phyloP scores from a whole-genome alignment of 2,888 invertebrate species.

The Cyrtodaria siliqua region DNA sequence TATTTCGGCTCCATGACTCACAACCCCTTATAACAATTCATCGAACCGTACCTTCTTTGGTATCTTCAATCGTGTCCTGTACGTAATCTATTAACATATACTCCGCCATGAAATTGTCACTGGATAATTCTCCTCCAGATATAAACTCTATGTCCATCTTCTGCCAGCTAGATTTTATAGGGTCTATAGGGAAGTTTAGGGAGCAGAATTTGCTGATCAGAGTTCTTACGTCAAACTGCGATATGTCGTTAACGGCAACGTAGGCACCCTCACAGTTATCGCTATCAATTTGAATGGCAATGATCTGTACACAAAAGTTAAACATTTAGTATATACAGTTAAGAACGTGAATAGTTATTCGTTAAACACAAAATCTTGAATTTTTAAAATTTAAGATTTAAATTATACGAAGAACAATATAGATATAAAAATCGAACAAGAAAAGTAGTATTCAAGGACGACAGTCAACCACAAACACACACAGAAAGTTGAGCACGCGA shows the following conservation, averaged over 20 bases:
- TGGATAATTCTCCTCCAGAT: conserved; percentile 5
- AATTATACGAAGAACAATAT: no score
- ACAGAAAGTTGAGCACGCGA: no score
- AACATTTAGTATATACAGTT: no score
- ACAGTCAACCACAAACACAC: no score
- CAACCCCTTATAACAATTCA: no score
- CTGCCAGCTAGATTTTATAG: conserved; percentile 55
- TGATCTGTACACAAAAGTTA: no score
- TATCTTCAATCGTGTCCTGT: background rate
- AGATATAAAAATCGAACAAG: no score
- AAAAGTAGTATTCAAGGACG: no score
- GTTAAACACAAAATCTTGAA: no score
- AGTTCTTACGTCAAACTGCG: conserved; percentile 2
- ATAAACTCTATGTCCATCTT: conserved; percentile 44
- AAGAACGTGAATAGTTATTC: no score
- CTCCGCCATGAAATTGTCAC: conserved; percentile 44
- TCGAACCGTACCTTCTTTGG: background rate
- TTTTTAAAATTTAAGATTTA: no score
- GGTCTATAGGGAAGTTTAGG: conserved; percentile 18
- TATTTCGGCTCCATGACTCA: no score
- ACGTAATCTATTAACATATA: conserved; percentile 35
- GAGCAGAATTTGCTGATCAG: conserved; percentile 33
- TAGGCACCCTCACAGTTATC: conserved; percentile 32
- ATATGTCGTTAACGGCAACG: conserved; percentile 35
- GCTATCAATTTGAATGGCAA: conserved; percentile 2